Base-by-base conservation (phyloP, 2,113 vertebrate species). In the Osmerus mordax region DNA sequence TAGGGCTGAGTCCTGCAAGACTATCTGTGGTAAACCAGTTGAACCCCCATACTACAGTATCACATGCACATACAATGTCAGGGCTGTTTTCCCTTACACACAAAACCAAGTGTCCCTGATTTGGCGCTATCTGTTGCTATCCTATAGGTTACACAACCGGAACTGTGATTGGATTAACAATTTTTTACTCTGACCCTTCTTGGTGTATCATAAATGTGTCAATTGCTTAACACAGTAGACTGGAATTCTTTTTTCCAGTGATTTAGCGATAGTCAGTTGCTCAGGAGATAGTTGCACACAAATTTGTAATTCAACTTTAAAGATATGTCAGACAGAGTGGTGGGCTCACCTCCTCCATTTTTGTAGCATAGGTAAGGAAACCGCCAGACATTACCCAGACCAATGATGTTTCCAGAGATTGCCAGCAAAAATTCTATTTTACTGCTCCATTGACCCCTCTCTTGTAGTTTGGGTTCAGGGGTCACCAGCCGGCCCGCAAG, bases 321-420 rank as follows among this genome's bases (percentile, higher is more conserved):
- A 64, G 15, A 2, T 62, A 19, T 47, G 29, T 41, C 18, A 59
- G 52, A 81, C 4, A 12, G 1, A 63, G 28, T 51, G 2, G 16
- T 85, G 16, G 8, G 70, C 85, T 77, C 72, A 92, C 91, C 91
- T 84, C 92, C 92, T 81, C 91, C 91, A 18, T 93, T 93, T 81
- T 92, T 93, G 87, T 91, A 92, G 81, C 92, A 93, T 69, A 92
- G 83, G 81, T 92, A 93, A 1, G 92, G 92, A 78, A 93, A 93
- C 74, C 91, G 87, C 92, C 91, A 93, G 28, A 93, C 89, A 18
- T 92, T 93, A 55, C 91, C 91, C 68, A 93, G 71, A 21, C 92
- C 92, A 47, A 93, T 67, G 47, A 92, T 87, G 71, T 91, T 84
- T 71, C 92, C 91, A 4, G 87, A 90, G 4, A 88, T 88, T 3